Base-by-base conservation (phyloP, 2,888 invertebrate species). In the Unio pictorum region DNA sequence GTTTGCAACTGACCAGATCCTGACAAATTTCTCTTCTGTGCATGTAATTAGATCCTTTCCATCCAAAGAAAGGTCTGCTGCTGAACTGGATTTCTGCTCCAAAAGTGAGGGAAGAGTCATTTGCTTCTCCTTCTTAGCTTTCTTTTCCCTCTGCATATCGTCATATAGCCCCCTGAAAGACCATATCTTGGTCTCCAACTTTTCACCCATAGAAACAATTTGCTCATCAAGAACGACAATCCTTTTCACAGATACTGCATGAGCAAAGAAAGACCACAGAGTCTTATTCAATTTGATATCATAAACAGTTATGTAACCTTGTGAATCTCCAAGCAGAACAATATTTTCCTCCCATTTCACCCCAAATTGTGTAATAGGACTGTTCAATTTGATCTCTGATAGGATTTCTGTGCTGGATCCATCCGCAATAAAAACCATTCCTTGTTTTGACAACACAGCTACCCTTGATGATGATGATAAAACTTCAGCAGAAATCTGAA, bases 291-390 rank as follows among this genome's bases (percentile, higher is more conserved):
- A 69, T 11, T 65, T 66, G 7, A 72, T 45, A 64, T 79, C 77
- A 70, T 77, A 84, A 34, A 84, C 54, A 30, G 64, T 70, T 7
- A 83, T 68, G 55, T 69, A 64, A 30, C 83, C 81, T 34, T 63
- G 70, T 26, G 56, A 55, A 59, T 79, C 80, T n/a, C 79, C 78
- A 28, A 84, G 56, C n/a, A 83, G 58, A 6, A 74, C 71, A 15
- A 74, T 61, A 11, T 73, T 64, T 26, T 80, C 71, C 54, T 82
- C 80, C 81, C 83, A 83, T 11, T 68, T 60, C 3, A 83, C 71
- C 54, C 71, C 73, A 65, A 79, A 73, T 7, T 73, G 68, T 18
- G 66, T 64, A 11, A 83, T 69, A 18, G 74, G 70, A 23, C 70
- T 71, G 62, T 74, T 68, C 55, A 79, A 69, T 18, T 61, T 59